These are phyloP conservation scores for Emys orbicularis DNA, from an alignment of 2,797 vertebrate species.

Conservation along the genomic window DNA sequence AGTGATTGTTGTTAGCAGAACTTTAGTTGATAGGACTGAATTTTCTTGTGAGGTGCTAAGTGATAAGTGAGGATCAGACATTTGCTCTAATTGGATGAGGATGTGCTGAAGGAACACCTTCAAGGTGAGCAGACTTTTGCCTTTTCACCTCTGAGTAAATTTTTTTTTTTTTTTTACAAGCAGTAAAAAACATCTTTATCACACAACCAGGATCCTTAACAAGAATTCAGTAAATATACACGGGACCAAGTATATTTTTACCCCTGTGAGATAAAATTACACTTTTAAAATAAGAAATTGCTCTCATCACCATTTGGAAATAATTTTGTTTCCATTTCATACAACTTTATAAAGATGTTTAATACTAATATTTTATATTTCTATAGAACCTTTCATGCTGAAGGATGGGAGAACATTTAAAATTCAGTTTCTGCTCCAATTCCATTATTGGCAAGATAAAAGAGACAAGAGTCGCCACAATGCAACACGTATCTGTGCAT, in stretches of 20 bases:
- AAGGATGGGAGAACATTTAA: not conserved
- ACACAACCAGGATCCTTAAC: not conserved
- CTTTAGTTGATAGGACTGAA: constrained; percentile 19
- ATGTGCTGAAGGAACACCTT: not conserved
- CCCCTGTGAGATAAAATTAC: not conserved
- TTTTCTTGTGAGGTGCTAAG: constrained; percentile 24
- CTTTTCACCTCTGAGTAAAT: not conserved
- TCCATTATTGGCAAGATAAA: not conserved
- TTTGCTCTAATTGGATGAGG: not conserved
- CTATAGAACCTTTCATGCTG: not conserved
- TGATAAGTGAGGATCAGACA: constrained; percentile 18
- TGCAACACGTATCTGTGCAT: not conserved
- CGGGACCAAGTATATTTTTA: not conserved
- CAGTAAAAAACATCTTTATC: not conserved
- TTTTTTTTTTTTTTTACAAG: constrained; percentile 13
- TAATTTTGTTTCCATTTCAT: not conserved
- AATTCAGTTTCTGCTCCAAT: not conserved
- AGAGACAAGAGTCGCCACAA: not conserved
- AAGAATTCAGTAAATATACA: constrained; percentile 4
- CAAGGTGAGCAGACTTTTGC: constrained; percentile 11
- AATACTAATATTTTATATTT: not conserved
- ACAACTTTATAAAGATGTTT: not conserved
- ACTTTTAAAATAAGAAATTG: not conserved
- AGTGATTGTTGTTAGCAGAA: constrained; percentile 9
- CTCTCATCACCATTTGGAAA: not conserved